A percentile compares a stretch with the other conserved stretches of the same genome.
phyloP scores from a whole-genome alignment of 2,888 invertebrate species.

The Dicycla oo region DNA sequence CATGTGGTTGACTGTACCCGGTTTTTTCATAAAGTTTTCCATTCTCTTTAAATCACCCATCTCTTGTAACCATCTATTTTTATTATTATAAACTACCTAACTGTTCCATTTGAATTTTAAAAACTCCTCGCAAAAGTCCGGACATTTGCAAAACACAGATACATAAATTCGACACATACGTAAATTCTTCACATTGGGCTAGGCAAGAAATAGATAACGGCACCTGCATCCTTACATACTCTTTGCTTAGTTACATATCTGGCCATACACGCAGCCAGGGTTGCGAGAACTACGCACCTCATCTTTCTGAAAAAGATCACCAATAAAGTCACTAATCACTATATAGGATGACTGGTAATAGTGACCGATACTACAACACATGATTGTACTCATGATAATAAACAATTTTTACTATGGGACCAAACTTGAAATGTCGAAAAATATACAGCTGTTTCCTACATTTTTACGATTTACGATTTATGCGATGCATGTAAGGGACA shows the following conservation, averaged over 20 bases:
- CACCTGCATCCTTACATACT: neutral
- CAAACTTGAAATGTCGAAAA: no score
- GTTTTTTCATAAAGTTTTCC: no score
- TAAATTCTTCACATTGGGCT: neutral
- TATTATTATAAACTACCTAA: no score
- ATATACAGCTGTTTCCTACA: no score
- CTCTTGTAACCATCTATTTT: neutral
- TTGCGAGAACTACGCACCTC: neutral
- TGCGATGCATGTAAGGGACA: no score
- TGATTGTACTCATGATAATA: no score
- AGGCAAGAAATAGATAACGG: neutral
- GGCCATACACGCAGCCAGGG: neutral
- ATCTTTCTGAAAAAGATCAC: neutral
- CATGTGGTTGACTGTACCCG: neutral
- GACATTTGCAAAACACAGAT: neutral
- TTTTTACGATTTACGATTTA: no score
- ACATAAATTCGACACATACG: no score
- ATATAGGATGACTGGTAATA: no score
- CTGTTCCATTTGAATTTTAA: no score
- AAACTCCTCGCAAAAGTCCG: neutral
- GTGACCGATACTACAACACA: no score
- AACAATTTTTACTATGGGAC: no score
- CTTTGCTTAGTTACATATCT: neutral
- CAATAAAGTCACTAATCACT: neutral
- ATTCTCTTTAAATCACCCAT: neutral